Conservation (phyloP, 2,888 invertebrate species). For the Zygothrica quintamaculata region DNA sequence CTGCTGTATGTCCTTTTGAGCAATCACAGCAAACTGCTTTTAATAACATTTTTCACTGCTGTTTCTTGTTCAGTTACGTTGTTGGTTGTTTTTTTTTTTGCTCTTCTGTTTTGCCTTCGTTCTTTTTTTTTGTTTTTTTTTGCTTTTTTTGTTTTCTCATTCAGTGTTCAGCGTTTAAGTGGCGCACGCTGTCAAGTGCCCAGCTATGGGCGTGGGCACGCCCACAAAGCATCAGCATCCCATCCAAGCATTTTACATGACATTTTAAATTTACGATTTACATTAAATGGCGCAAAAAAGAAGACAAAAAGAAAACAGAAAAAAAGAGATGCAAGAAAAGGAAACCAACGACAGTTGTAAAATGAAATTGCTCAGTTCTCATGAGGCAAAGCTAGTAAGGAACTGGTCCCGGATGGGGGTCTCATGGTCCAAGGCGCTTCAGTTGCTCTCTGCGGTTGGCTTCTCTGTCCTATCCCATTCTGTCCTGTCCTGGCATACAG, state of each 20-base stretch:
- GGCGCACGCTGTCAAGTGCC: slow-evolving; percentile 56
- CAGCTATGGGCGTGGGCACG: slow-evolving; percentile 46
- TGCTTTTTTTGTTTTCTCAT: slow-evolving; percentile 33
- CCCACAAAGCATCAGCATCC: slow-evolving; percentile 55
- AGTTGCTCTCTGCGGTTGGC: slow-evolving; percentile 38
- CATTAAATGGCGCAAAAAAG: slow-evolving; percentile 74
- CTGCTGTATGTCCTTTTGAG: slow-evolving; percentile 29
- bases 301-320: slow-evolving; percentile 48
- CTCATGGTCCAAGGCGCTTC: slow-evolving; percentile 19
- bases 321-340: too few species aligned
- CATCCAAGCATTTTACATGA: slow-evolving; percentile 68
- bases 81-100: slow-evolving; percentile 30
- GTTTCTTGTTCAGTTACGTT: slow-evolving; percentile 3
- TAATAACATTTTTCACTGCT: slow-evolving; percentile 73
- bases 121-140: slow-evolving; percentile 35
- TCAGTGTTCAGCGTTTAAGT: slow-evolving; percentile 50
- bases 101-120: slow-evolving; percentile 30
- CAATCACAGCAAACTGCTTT: slow-evolving; percentile 71
- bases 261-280: slow-evolving; percentile 80
- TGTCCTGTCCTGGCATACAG: slow-evolving; percentile 48
- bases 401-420: slow-evolving; percentile 6
- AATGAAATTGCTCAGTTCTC: slow-evolving; percentile 71
- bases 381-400: slow-evolving; percentile 29
- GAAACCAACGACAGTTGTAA: slow-evolving; percentile 73
- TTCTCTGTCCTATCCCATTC: slow-evolving; percentile 33